Percentiles rank a stretch among this genome's conserved stretches.
These are phyloP conservation scores for Timandra comae DNA, from an alignment of 2,888 invertebrate species.

Conservation along the genomic window DNA sequence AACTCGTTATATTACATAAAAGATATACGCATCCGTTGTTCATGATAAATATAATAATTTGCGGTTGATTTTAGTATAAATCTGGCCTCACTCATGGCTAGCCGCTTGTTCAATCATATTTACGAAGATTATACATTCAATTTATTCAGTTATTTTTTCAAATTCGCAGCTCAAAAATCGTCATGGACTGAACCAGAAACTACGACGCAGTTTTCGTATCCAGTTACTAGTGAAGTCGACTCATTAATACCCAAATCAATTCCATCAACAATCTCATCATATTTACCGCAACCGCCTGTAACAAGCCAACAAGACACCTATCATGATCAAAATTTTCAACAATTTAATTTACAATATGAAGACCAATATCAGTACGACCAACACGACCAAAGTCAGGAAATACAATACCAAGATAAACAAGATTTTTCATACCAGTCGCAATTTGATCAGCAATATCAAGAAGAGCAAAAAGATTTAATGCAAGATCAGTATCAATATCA, in stretches of 20 bases:
- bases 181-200: constrained; percentile 61
- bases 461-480: constrained; percentile 3
- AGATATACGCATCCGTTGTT: constrained; percentile 57
- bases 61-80: constrained; percentile 32
- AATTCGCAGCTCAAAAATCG: constrained; percentile 67
- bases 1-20: constrained; percentile 23
- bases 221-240: constrained; percentile 51
- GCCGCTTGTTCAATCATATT: constrained; percentile 34
- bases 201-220: constrained; percentile 54
- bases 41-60: constrained; percentile 19
- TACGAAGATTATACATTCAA: constrained; percentile 39
- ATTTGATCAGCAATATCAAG: constrained; percentile 31
- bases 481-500: constrained; percentile 21
- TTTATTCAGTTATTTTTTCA: constrained; percentile 44
- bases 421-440: constrained; percentile 34
- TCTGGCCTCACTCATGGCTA: constrained; percentile 37
- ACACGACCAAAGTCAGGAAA: constrained; percentile 31
- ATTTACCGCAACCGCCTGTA: constrained; percentile 49
- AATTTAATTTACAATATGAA: constrained; percentile 39
- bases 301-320: constrained; percentile 47
- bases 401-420: constrained; percentile 28
- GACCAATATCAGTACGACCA: constrained; percentile 29
- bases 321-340: constrained; percentile 44
- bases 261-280: constrained; percentile 47
- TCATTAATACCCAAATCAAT: constrained; percentile 48